These are phyloP conservation scores for Cottoperca gobio DNA, from an alignment of 2,797 vertebrate species.

Conservation along the genomic window DNA sequence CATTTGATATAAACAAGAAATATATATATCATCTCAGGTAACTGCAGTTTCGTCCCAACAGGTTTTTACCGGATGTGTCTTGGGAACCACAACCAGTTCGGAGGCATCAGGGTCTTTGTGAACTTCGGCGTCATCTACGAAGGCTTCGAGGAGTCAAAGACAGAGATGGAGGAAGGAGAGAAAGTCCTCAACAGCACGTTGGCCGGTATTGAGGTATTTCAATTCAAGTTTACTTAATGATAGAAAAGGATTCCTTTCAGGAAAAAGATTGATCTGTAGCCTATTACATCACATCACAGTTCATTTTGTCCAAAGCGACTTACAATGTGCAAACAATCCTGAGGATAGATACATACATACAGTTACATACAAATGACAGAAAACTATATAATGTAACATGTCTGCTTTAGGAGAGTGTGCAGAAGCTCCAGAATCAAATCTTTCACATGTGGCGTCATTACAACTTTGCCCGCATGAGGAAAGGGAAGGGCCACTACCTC, in stretches of 20 bases:
- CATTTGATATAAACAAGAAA: background rate
- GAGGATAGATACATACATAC: too few species aligned
- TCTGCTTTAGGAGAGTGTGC: conserved; percentile 76
- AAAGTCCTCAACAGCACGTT: conserved; percentile 84
- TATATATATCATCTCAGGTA: background rate
- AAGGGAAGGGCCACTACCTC: conserved; percentile 82
- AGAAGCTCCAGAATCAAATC: conserved; percentile 77
- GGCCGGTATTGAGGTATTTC: conserved; percentile 81
- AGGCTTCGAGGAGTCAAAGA: conserved; percentile 50
- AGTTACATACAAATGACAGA: background rate
- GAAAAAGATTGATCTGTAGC: too few species aligned
- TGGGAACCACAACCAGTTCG: conserved; percentile 85
- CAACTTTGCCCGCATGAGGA: conserved; percentile 87
- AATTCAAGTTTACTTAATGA: background rate
- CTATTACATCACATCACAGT: too few species aligned
- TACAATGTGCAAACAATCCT: too few species aligned
- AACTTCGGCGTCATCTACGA: conserved; percentile 88
- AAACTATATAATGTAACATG: background rate
- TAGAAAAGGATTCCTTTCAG: too few species aligned
- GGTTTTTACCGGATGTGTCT: conserved; percentile 90
- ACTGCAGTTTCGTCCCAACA: conserved; percentile 46
- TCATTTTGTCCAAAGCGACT: too few species aligned
- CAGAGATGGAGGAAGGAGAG: conserved; percentile 44
- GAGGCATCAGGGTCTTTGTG: conserved; percentile 86
- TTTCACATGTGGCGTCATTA: conserved; percentile 90